These are phyloP conservation scores for Takifugu ocellatus DNA, from an alignment of 2,797 vertebrate species.

Conservation along the genomic window DNA sequence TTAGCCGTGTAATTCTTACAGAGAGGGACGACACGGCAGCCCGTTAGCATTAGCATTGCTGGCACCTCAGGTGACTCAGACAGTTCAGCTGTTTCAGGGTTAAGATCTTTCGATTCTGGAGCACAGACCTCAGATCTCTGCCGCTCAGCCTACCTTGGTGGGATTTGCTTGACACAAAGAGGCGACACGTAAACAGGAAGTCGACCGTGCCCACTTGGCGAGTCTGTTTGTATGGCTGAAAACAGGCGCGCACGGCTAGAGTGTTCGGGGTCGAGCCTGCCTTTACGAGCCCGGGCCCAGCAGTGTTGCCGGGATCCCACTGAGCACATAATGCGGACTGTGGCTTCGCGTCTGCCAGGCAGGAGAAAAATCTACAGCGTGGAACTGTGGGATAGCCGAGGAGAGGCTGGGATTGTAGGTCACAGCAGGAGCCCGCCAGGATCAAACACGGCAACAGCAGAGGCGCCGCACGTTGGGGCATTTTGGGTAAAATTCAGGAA, in stretches of 20 bases:
- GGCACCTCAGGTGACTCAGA: neutral
- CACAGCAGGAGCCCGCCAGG: slow-evolving; percentile 42
- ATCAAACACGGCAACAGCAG: slow-evolving; percentile 58
- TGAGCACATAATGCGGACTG: slow-evolving; percentile 56
- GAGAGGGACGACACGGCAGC: slow-evolving; percentile 18
- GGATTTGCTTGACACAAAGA: neutral
- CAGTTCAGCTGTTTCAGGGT: too few species aligned
- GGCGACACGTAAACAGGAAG: slow-evolving; percentile 38
- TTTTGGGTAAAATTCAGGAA: slow-evolving; percentile 62
- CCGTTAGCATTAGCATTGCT: slow-evolving; percentile 13
- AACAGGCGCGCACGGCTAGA: slow-evolving; percentile 38
- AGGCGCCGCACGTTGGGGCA: slow-evolving; percentile 35
- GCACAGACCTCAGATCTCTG: neutral
- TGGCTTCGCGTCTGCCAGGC: slow-evolving; percentile 52
- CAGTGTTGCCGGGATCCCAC: slow-evolving; percentile 41
- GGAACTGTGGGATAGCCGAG: slow-evolving; percentile 60
- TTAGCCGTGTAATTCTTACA: slow-evolving; percentile 10
- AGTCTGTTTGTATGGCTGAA: slow-evolving; percentile 29
- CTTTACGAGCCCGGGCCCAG: slow-evolving; percentile 30
- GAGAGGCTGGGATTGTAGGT: slow-evolving; percentile 19
- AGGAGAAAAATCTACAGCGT: slow-evolving; percentile 36
- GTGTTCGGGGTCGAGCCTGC: slow-evolving; percentile 10
- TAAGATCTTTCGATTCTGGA: too few species aligned
- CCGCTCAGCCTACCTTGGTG: too few species aligned
- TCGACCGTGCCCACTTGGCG: neutral